These are phyloP conservation scores for Apteryx mantelli DNA, from an alignment of 2,113 vertebrate genomes.

Conservation along the genomic window DNA sequence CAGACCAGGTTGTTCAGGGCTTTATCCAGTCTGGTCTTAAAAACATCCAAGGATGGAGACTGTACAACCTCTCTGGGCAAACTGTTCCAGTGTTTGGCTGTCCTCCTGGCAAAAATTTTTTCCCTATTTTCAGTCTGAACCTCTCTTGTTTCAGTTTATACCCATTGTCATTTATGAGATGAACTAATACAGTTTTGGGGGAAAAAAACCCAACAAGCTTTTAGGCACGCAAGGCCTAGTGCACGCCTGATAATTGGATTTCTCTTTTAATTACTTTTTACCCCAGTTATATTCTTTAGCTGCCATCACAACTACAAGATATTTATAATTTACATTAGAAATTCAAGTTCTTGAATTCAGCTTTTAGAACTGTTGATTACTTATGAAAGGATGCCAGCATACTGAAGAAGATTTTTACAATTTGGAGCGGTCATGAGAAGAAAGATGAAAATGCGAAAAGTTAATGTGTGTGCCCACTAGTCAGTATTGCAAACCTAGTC, in stretches of 20 bases:
- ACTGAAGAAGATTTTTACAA: background rate
- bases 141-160: too few relatives aligned
- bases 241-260: background rate
- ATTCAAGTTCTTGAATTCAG: background rate
- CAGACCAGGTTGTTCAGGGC: too few relatives aligned
- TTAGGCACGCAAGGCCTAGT: background rate
- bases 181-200: background rate
- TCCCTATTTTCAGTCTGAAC: too few relatives aligned
- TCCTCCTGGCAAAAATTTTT: too few relatives aligned
- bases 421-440: background rate
- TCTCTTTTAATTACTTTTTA: background rate
- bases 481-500: background rate
- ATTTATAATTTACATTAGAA: background rate
- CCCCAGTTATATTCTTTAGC: background rate
- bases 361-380: background rate
- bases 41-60: too few relatives aligned
- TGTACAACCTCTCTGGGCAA: too few relatives aligned
- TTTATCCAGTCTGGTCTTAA: too few relatives aligned
- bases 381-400: background rate
- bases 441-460: background rate
- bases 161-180: too few relatives aligned
- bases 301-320: background rate
- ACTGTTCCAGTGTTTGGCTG: too few relatives aligned
- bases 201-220: background rate
- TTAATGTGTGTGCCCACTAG: background rate